A percentile compares a stretch with the other conserved stretches of the same genome.
Evolutionary conservation across 2,888 invertebrate species (phyloP).

Genomic region (Folsomia manolachei): DNA sequence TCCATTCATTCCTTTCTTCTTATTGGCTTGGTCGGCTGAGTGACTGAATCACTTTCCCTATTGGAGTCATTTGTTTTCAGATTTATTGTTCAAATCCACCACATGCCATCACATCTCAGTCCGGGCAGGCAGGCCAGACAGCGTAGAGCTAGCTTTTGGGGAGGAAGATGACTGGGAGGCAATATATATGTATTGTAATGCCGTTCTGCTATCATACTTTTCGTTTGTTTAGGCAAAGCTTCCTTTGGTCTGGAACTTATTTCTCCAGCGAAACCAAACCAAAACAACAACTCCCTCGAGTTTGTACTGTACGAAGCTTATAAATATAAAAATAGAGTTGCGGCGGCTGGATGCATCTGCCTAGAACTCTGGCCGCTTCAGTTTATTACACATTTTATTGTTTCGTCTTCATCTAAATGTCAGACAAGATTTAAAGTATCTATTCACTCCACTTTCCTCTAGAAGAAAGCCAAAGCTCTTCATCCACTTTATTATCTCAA

Average conservation of each 20-base stretch:
- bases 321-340: background rate
- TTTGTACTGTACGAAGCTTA: too few relatives aligned
- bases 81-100: constrained; percentile 16
- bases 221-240: too few relatives aligned
- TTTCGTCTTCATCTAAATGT: constrained; percentile 8
- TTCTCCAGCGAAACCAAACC: background rate
- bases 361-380: too few relatives aligned
- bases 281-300: background rate
- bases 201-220: too few relatives aligned
- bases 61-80: constrained; percentile 10
- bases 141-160: too few relatives aligned
- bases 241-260: background rate
- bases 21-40: too few relatives aligned
- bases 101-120: background rate
- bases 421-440: constrained; percentile 3
- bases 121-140: too few relatives aligned
- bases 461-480: background rate
- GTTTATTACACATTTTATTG: constrained; percentile 4
- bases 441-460: background rate
- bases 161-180: too few relatives aligned
- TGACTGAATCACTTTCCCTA: background rate
- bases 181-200: too few relatives aligned
- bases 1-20: constrained; percentile 1
- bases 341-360: too few relatives aligned
- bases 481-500: background rate